A percentile compares a stretch with the other conserved stretches of the same genome.
phyloP scores from a whole-genome alignment of 2,797 vertebrate species.

The Acrocephalus scirpaceus region DNA sequence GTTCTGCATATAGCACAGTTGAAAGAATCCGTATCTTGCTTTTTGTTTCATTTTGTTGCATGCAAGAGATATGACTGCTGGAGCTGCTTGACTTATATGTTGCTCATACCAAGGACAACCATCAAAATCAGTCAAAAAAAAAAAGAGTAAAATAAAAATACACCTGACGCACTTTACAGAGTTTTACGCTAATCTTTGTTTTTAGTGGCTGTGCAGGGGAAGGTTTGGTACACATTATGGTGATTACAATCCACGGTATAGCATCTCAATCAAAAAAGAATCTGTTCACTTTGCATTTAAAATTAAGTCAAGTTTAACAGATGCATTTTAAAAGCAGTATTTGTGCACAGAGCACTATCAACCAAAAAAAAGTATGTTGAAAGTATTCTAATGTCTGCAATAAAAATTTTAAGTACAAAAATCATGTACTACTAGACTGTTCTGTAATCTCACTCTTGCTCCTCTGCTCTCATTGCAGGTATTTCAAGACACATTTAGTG shows the following conservation, averaged over 20 bases:
- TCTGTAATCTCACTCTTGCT: neutral
- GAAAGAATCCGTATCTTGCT: neutral
- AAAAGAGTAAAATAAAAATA: neutral
- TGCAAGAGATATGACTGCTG: neutral
- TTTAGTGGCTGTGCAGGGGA: neutral
- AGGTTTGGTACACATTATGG: neutral
- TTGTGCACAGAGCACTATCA: neutral
- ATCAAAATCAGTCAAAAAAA: neutral
- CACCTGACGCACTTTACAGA: neutral
- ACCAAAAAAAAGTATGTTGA: neutral
- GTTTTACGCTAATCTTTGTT: neutral
- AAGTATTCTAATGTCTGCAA: neutral
- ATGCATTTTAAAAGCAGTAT: neutral
- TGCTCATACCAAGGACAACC: neutral
- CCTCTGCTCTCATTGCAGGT: neutral
- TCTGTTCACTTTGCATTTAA: neutral
- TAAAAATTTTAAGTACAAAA: neutral
- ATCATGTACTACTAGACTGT: neutral
- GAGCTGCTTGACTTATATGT: neutral
- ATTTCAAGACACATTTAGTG: neutral
- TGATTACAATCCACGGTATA: neutral
- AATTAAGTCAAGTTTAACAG: neutral
- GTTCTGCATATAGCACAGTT: neutral
- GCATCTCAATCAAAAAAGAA: neutral
- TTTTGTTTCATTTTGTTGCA: neutral